phyloP scores from a whole-genome alignment of 2,888 invertebrate genomes.

The Cacoxenus indagator region DNA sequence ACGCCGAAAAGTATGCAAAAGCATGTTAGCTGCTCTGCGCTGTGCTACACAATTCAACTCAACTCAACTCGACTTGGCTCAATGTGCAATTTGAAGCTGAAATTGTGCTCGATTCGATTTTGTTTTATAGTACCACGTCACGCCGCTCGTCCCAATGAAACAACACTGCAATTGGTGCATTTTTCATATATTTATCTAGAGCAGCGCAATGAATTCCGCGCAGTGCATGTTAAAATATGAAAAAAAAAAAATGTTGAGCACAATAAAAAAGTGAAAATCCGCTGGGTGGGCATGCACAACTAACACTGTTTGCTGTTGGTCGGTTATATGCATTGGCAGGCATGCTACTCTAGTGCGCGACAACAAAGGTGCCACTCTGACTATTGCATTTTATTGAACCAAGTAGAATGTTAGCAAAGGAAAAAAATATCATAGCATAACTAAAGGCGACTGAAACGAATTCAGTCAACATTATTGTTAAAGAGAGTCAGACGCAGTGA shows the following conservation, averaged over 20 bases:
- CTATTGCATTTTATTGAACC: conserved; percentile 1
- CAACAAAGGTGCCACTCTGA: too few species aligned
- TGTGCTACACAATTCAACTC: neutral
- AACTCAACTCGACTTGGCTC: neutral
- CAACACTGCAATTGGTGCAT: neutral
- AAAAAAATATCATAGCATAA: neutral
- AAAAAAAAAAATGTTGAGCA: neutral
- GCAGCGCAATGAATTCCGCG: neutral
- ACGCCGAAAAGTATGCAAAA: neutral
- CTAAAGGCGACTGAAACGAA: neutral
- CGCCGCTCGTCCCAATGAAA: neutral
- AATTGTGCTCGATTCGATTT: neutral
- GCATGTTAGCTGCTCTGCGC: neutral
- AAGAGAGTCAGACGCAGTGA: too few species aligned
- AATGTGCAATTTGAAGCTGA: neutral
- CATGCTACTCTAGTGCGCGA: too few species aligned
- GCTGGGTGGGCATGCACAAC: too few species aligned
- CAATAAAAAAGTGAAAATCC: neutral
- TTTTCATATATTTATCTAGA: neutral
- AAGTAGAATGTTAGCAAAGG: neutral
- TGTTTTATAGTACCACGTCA: neutral
- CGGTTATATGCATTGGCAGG: too few species aligned
- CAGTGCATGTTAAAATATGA: neutral
- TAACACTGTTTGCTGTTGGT: too few species aligned
- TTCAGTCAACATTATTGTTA: neutral